Evolutionary conservation across 2,797 vertebrate genomes (phyloP).

Genomic region (Lacerta bilineata): DNA sequence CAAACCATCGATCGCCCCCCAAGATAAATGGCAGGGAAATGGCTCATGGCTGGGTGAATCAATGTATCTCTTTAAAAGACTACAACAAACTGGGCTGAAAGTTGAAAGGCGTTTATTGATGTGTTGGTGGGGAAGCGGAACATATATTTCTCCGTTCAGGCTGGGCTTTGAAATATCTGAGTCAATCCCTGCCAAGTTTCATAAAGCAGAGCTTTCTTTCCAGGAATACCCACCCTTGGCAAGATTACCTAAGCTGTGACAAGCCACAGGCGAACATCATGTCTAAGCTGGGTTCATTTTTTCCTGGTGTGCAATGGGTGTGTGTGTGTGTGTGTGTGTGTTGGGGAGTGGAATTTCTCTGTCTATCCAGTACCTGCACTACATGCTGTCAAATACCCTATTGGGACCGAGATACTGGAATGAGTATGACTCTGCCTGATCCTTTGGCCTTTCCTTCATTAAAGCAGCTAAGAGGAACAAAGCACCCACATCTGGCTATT

Average conservation of each 20-base stretch:
- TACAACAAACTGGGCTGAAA: conserved; percentile 47
- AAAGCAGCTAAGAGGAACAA: conserved; percentile 39
- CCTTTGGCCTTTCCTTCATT: conserved; percentile 47
- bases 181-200: conserved; percentile 48
- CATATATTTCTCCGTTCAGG: conserved; percentile 67
- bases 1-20: conserved; percentile 49
- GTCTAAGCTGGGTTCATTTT: not conserved
- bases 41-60: conserved; percentile 56
- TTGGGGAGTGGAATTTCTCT: not conserved
- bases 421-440: conserved; percentile 12
- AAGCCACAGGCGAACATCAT: not conserved
- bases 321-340: no score
- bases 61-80: conserved; percentile 58
- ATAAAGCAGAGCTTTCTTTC: conserved; percentile 62
- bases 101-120: conserved; percentile 70
- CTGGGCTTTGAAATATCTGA: conserved; percentile 59
- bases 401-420: not conserved
- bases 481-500: conserved; percentile 61
- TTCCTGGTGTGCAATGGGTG: not conserved
- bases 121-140: conserved; percentile 34
- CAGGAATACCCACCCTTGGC: conserved; percentile 43
- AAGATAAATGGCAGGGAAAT: conserved; percentile 64
- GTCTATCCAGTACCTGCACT: not conserved
- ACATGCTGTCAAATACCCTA: not conserved
- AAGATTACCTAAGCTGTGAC: conserved; percentile 45